Evolutionary conservation across 2,113 vertebrate genomes (phyloP).

Genomic region (Podarcis muralis): DNA sequence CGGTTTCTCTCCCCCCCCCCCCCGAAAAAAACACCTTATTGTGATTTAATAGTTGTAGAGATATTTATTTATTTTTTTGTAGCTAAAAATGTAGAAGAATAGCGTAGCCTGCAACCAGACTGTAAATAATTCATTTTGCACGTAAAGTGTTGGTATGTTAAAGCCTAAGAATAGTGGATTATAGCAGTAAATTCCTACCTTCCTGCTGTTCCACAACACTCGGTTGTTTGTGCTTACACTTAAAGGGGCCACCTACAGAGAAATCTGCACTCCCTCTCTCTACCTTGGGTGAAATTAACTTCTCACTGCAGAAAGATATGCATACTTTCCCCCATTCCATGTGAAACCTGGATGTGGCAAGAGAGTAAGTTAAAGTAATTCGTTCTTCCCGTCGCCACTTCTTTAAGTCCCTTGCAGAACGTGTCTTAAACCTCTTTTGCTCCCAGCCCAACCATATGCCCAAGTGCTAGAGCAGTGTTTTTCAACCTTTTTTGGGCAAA

Average conservation of each 20-base stretch:
- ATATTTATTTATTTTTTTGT: background rate
- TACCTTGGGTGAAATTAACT: background rate
- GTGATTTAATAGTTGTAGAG: background rate
- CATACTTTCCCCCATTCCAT: no score
- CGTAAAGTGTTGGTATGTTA: constrained; percentile 18
- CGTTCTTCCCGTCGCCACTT: background rate
- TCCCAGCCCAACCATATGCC: background rate
- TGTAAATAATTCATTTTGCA: constrained; percentile 45
- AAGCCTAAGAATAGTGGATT: background rate
- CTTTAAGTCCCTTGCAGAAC: background rate
- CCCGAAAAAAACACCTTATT: background rate
- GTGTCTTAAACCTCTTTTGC: no score
- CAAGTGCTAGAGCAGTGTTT: no score
- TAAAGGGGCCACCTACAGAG: background rate
- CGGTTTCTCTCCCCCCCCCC: background rate
- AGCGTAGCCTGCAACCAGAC: background rate
- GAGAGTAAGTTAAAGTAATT: background rate
- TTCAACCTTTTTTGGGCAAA: no score
- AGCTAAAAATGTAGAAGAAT: constrained; percentile 38
- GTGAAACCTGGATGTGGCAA: background rate
- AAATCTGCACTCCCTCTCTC: background rate
- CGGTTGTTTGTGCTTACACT: background rate
- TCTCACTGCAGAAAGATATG: background rate
- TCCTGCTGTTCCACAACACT: background rate
- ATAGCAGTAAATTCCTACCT: background rate